Evolutionary conservation across 2,888 invertebrate species (phyloP).

Genomic region (Campoletis raptor): DNA sequence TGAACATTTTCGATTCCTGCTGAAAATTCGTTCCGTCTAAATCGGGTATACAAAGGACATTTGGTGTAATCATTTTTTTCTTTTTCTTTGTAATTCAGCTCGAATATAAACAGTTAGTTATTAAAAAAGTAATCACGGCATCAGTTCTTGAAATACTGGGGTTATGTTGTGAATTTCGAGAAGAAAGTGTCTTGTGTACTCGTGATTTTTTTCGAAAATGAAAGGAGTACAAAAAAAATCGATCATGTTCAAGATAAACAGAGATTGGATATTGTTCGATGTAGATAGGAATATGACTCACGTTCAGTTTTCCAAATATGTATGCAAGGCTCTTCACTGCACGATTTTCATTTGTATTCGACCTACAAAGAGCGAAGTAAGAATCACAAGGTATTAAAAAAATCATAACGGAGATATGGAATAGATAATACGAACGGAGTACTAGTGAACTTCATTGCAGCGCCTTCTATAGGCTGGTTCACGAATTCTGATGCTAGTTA

Average conservation of each 20-base stretch:
- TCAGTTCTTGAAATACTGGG: background rate
- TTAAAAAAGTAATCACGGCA: background rate
- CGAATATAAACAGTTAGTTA: background rate
- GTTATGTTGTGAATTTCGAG: background rate
- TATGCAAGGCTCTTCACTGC: slow-evolving; percentile 3
- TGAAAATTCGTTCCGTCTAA: background rate
- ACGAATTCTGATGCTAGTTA: slow-evolving; percentile 38
- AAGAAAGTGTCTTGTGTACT: background rate
- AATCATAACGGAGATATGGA: slow-evolving; percentile 19
- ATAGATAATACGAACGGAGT: slow-evolving; percentile 11
- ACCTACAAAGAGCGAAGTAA: slow-evolving; percentile 22
- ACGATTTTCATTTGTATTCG: slow-evolving; percentile 43
- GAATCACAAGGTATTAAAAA: background rate
- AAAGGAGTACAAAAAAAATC: background rate
- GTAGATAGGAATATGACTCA: background rate
- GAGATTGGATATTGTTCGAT: background rate
- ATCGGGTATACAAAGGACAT: background rate
- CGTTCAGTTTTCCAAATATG: background rate
- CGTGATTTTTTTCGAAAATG: background rate
- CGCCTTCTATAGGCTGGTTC: slow-evolving; percentile 43
- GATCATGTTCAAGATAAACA: background rate
- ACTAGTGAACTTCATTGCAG: slow-evolving; percentile 27
- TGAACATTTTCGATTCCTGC: background rate
- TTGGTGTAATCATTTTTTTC: background rate
- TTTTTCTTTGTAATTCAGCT: background rate